phyloP scores from a whole-genome alignment of 2,113 vertebrate genomes.

The Zingel zingel region DNA sequence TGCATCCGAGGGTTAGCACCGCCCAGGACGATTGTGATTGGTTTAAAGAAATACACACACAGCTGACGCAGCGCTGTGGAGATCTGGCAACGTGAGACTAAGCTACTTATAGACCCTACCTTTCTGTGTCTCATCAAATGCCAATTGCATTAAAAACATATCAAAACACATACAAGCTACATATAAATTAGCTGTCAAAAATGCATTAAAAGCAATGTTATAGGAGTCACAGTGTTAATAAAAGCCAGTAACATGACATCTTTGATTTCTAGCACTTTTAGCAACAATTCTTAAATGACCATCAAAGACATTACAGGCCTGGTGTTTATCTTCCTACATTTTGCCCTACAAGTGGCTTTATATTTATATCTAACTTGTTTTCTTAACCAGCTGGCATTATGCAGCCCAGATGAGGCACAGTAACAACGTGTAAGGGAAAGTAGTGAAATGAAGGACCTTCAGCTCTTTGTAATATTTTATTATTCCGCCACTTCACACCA shows the following conservation, averaged over 20 bases:
- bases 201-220: neutral
- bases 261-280: neutral
- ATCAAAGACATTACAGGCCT: neutral
- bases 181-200: neutral
- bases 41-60: no score
- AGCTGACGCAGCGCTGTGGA: no score
- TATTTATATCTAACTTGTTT: neutral
- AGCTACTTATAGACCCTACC: no score
- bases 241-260: neutral
- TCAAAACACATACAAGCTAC: no score
- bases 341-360: neutral
- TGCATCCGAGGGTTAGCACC: no score
- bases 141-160: no score
- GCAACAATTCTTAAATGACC: neutral
- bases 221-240: neutral
- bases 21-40: no score
- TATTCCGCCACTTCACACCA: neutral
- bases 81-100: no score
- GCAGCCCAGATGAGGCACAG: neutral
- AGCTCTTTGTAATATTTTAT: conserved; percentile 4
- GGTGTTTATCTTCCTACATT: neutral
- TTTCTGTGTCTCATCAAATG: no score
- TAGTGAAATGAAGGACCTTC: neutral
- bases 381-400: neutral
- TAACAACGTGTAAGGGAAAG: neutral